Base-by-base conservation (phyloP, 2,888 invertebrate species). In the Bombylius discolor region DNA sequence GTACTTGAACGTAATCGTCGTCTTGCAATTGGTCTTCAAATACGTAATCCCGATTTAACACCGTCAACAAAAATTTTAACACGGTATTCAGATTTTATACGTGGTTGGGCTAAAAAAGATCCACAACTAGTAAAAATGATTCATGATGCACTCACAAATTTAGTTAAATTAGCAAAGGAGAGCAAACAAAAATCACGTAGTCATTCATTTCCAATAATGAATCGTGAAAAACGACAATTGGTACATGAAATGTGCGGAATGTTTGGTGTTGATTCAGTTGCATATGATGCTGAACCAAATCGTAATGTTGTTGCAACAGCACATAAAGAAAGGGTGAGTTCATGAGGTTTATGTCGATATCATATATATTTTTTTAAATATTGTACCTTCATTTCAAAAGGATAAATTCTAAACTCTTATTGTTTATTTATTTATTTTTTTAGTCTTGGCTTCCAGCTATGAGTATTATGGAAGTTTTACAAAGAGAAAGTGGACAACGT, bases 231-330 rank as follows among this genome's bases (percentile, higher is more conserved):
- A 72, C 80, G 97, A 1, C 87, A 89, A 51, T 83, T 96, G 66
- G 84, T 98, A 11, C 96, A 97, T 74, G 97, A 98, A 70, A 82
- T 93, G 71, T 93, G 93, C 65, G 90, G 92, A 67, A 90, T 90
- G 74, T 98, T 97, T 76, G 95, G 95, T 47, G 89, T 94, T 65
- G 88, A 92, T 67, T 90, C 94, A 61, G 87, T 89, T 58, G 93
- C 95, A 32, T 96, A 95, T 71, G 98, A 98, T 76, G 85, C 86
- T 31, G 96, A 96, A 69, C 97, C 97, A 0, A 94, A 96, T 70
- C 80, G 95, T 60, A 97, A 96, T 76, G 89, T 97, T 14, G 89
- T 94, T n/a, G 91, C 90, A 33, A 93, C 91, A 14, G 93, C 94
- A 52, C 81, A 81, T 57, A 84, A 78, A 70, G 88, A 87, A 63